Conservation (phyloP, 2,888 invertebrate genomes). For the Clivina fossor region DNA sequence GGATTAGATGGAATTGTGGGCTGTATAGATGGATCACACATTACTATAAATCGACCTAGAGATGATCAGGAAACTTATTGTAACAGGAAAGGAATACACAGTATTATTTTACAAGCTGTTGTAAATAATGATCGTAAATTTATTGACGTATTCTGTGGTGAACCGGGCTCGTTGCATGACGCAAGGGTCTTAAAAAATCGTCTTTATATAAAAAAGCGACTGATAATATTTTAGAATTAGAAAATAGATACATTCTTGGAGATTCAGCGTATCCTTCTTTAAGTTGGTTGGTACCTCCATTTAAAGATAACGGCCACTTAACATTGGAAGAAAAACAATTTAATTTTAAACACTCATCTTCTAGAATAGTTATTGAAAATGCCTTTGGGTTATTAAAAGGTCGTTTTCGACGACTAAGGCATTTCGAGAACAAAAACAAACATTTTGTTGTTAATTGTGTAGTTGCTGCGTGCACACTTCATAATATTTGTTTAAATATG, state of each 20-base stretch:
- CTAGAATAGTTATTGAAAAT: conserved; percentile 43
- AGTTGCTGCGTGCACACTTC: conserved; percentile 36
- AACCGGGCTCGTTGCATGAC: conserved; percentile 42
- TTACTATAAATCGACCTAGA: conserved; percentile 38
- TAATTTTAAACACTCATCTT: conserved; percentile 42
- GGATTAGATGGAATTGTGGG: conserved; percentile 38
- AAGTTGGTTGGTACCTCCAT: conserved; percentile 42
- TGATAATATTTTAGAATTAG: neutral
- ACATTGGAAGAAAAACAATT: conserved; percentile 41
- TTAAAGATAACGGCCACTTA: conserved; percentile 42
- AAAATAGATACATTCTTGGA: conserved; percentile 37
- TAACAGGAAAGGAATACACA: conserved; percentile 38
- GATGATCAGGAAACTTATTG: conserved; percentile 36
- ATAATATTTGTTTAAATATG: no score
- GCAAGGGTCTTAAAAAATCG: conserved; percentile 40
- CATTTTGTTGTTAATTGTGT: conserved; percentile 34
- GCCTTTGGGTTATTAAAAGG: conserved; percentile 44
- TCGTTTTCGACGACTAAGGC: conserved; percentile 42
- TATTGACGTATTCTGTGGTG: conserved; percentile 42
- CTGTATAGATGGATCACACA: conserved; percentile 39
- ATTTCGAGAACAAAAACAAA: conserved; percentile 38
- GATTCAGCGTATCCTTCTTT: conserved; percentile 43
- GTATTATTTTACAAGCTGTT: conserved; percentile 42
- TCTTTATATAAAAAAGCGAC: conserved; percentile 25
- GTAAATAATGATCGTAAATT: conserved; percentile 42